A percentile compares a stretch with the other conserved stretches of the same genome.
phyloP scores from a whole-genome alignment of 1,140 invertebrate genomes.

The Holotrichia oblita region DNA sequence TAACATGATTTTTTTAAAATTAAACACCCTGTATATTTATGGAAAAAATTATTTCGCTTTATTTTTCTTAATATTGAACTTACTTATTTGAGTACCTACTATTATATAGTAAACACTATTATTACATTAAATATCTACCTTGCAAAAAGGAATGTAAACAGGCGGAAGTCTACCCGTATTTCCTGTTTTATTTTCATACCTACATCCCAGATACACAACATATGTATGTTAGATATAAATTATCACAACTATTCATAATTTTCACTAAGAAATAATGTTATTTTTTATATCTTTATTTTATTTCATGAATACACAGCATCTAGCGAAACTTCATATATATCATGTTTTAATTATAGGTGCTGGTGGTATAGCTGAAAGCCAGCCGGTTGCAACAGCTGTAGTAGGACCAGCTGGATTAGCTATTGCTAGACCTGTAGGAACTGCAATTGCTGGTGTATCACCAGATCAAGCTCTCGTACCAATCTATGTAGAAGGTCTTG shows the following conservation, averaged over 20 bases:
- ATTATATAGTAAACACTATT: too few species aligned
- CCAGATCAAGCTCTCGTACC: constrained; percentile 62
- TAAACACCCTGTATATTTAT: too few species aligned
- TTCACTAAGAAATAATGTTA: not conserved
- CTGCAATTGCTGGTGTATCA: constrained; percentile 74
- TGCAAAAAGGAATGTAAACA: not conserved
- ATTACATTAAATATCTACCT: not conserved
- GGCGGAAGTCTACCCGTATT: not conserved
- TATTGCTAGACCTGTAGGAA: constrained; percentile 72
- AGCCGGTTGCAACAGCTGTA: constrained; percentile 73
- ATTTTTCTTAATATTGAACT: too few species aligned
- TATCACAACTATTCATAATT: not conserved
- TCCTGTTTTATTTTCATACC: not conserved
- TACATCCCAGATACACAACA: not conserved
- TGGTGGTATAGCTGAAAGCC: constrained; percentile 73
- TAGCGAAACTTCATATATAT: not conserved
- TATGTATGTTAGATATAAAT: not conserved
- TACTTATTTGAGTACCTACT: too few species aligned
- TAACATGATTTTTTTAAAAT: too few species aligned
- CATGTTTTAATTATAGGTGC: constrained; percentile 61
- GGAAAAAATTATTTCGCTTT: too few species aligned
- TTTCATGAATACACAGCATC: not conserved
- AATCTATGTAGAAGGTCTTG: constrained; percentile 53
- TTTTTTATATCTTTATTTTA: not conserved
- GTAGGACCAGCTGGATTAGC: constrained; percentile 73